phyloP scores from a whole-genome alignment of 1,140 invertebrate genomes.

The Bombus breviceps region DNA sequence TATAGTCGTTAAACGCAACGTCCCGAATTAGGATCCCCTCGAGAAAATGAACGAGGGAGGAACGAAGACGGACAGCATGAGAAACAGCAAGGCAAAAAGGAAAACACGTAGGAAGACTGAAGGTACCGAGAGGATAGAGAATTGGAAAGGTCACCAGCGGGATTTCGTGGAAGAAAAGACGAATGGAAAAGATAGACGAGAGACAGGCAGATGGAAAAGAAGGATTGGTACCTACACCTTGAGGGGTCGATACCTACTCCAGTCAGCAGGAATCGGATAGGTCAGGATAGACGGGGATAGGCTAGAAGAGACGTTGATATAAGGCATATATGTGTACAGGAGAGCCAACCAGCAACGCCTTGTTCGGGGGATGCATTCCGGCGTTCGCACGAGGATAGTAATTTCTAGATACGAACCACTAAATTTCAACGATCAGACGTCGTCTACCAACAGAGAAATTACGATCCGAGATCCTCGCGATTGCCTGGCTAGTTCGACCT shows the following conservation, averaged over 20 bases:
- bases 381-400: constrained; percentile 26
- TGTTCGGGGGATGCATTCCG: constrained; percentile 28
- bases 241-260: constrained; percentile 72
- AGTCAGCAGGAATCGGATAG: constrained; percentile 72
- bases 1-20: constrained; percentile 48
- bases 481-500: constrained; percentile 26
- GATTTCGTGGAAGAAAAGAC: constrained; percentile 29
- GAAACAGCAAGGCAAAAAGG: neutral
- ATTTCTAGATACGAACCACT: constrained; percentile 39
- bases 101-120: neutral
- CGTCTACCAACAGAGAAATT: constrained; percentile 13
- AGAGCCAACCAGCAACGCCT: constrained; percentile 35
- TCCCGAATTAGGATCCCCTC: constrained; percentile 36
- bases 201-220: neutral
- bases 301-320: constrained; percentile 35
- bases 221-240: constrained; percentile 6
- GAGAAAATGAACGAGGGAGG: neutral
- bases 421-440: constrained; percentile 37
- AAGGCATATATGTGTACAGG: neutral
- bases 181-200: constrained; percentile 4
- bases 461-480: constrained; percentile 41
- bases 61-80: constrained; percentile 5
- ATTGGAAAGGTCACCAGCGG: constrained; percentile 16
- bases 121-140: neutral
- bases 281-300: constrained; percentile 62